Base-by-base conservation (phyloP, 1,140 invertebrate genomes). In the Drosophila santomea region DNA sequence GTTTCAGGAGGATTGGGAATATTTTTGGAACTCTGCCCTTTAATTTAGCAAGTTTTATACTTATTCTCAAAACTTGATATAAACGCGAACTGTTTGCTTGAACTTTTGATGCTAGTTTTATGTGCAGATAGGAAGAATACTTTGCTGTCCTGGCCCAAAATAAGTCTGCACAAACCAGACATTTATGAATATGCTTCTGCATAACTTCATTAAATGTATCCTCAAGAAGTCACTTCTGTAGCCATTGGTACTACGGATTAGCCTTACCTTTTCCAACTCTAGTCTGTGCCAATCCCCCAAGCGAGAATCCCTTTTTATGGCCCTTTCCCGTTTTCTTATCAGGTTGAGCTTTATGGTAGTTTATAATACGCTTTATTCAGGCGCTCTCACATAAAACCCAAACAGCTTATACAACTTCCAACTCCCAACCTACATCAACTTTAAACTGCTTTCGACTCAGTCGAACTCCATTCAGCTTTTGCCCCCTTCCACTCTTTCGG, bases 391-490 rank as follows among this genome's bases (percentile, higher is more conserved):
- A 62, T 25, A 56, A 72, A 50, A 38, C 56, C 55, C 52, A 79
- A 86, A 45, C 68, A 73, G 75, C 79, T 86, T 86, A 88, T 73
- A 71, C 74, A 78, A 89, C 76, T 89, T 74, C 47, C 73, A 88
- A 89, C 76, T 89, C 71, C 47, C 73, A 88, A 88, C 84, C 84
- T 88, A 88, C 84, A 78, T 88, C 84, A 88, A 88, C 85, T 77
- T 78, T 67, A 77, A 86, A 80, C 62, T 73, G 74, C 62, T 78
- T 81, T 82, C 45, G 54, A 56, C 63, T 57, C 39, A 57, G 58
- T 47, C 56, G 51, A 57, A 64, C 48, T 66, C 52, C 17, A 56
- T 71, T 71, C 28, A 39, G 55, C 44, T 58, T 17, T 32, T 63
- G 60, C 60, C 71, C 48, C 43, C 23, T 10, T 32, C 17, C 39